phyloP scores from a whole-genome alignment of 2,113 vertebrate species.

The Gorilla gorilla region DNA sequence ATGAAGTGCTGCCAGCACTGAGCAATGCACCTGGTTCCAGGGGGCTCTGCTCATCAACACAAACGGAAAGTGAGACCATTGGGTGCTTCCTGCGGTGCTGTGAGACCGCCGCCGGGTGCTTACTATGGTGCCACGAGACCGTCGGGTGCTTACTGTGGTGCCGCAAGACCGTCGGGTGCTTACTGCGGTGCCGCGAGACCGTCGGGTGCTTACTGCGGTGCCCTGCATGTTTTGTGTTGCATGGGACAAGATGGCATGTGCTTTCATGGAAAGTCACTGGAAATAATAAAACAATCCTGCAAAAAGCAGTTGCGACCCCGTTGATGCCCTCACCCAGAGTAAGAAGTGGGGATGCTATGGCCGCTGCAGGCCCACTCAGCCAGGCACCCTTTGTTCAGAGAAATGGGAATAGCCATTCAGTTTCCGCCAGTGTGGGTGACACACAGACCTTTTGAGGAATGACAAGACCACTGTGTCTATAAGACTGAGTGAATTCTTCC shows the following conservation, averaged over 20 bases:
- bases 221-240: background rate
- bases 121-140: too few species aligned
- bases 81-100: accelerated
- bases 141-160: accelerated
- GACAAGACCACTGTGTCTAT: background rate
- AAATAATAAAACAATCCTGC: too few species aligned
- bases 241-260: too few species aligned
- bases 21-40: too few species aligned
- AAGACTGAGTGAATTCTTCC: accelerated
- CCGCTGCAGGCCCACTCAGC: accelerated
- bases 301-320: background rate
- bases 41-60: background rate
- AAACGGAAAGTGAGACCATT: accelerated
- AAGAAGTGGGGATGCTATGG: background rate
- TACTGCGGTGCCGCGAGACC: too few species aligned
- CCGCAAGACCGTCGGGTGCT: accelerated
- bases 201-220: too few species aligned
- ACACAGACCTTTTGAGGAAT: background rate
- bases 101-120: accelerated
- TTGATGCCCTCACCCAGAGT: accelerated
- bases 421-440: background rate
- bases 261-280: background rate
- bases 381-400: too few species aligned
- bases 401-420: background rate
- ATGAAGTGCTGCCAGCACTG: accelerated